Conservation (phyloP, 2,113 vertebrate genomes). For the Gallinago paraguaiae region DNA sequence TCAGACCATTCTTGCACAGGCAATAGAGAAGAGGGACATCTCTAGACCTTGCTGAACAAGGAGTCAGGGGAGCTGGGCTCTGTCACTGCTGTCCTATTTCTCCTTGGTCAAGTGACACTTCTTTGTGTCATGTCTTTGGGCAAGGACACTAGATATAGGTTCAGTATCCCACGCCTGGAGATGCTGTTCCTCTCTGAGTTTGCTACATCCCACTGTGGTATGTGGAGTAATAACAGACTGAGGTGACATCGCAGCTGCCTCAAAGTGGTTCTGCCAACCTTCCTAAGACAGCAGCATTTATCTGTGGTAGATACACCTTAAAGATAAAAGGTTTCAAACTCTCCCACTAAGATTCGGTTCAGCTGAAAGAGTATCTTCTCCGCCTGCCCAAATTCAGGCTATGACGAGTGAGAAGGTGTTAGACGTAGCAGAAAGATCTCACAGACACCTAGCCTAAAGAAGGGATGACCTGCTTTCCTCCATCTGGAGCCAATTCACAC, state of each 20-base stretch:
- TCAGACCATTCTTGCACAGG: background rate
- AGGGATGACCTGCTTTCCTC: background rate
- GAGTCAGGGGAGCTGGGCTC: background rate
- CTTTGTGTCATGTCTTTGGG: background rate
- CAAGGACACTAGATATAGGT: background rate
- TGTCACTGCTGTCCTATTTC: background rate
- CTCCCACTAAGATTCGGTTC: background rate
- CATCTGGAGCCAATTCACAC: background rate
- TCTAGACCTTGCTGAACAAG: background rate
- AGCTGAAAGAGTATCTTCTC: background rate
- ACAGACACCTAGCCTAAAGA: background rate
- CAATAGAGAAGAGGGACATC: background rate
- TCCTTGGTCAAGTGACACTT: background rate
- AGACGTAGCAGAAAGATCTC: background rate
- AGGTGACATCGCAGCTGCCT: background rate
- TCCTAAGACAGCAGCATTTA: background rate
- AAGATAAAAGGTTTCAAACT: background rate
- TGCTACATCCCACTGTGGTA: fast-evolving
- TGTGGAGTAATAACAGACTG: background rate
- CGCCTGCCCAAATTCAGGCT: background rate
- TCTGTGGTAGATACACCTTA: background rate
- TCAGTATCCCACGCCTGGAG: background rate
- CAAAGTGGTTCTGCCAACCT: background rate
- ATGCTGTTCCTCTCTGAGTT: background rate
- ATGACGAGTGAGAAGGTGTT: too few species aligned